phyloP scores from a whole-genome alignment of 2,113 vertebrate genomes.

The Neolamprologus devosi region DNA sequence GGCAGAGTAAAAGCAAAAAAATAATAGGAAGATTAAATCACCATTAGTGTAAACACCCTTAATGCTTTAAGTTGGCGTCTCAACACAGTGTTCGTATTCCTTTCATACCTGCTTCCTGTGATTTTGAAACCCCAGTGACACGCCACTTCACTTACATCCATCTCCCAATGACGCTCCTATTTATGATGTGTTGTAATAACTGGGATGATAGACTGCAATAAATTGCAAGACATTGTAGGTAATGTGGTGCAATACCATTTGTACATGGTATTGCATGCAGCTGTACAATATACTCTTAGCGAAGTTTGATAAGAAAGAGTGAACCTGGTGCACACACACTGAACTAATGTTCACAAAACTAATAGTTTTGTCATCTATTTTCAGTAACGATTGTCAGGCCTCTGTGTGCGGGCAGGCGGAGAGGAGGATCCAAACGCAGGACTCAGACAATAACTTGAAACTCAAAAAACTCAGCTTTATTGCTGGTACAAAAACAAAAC shows the following conservation, averaged over 20 bases:
- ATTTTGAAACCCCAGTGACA: not conserved
- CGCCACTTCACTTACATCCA: not conserved
- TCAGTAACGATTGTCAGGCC: constrained; percentile 9
- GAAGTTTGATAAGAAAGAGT: not conserved
- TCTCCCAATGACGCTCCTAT: not conserved
- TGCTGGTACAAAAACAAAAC: too few relatives aligned
- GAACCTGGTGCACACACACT: not conserved
- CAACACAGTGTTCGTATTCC: not conserved
- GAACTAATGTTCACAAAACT: not conserved
- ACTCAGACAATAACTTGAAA: too few relatives aligned
- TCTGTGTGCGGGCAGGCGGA: too few relatives aligned
- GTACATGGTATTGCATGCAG: not conserved
- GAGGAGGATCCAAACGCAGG: too few relatives aligned
- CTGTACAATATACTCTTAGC: not conserved
- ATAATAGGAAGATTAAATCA: not conserved
- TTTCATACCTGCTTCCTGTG: not conserved
- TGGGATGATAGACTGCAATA: not conserved
- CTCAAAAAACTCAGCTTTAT: too few relatives aligned
- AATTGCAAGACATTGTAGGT: not conserved
- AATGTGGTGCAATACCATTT: not conserved
- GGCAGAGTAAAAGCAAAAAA: not conserved
- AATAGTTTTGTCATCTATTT: not conserved
- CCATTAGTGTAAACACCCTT: not conserved
- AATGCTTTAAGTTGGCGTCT: not conserved
- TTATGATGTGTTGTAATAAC: not conserved